Evolutionary conservation across 2,888 invertebrate species (phyloP).

Genomic region (Serripes groenlandicus): DNA sequence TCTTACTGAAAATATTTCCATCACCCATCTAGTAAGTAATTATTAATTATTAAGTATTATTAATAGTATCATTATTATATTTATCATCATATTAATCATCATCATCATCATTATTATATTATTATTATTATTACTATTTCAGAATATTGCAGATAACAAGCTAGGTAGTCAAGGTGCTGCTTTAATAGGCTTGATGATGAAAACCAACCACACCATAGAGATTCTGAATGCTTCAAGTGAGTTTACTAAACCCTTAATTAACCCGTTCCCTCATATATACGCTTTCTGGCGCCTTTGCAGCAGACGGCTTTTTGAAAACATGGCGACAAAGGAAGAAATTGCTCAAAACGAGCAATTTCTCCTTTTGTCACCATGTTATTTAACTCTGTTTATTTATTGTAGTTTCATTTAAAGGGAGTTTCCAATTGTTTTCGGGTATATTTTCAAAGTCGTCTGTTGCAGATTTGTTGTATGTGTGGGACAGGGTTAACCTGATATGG

Average conservation of each 20-base stretch:
- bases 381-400: too few relatives aligned
- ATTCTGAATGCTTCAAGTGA: constrained; percentile 68
- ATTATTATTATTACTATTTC: not conserved
- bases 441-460: too few relatives aligned
- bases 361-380: too few relatives aligned
- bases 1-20: constrained; percentile 67
- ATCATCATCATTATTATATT: not conserved
- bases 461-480: too few relatives aligned
- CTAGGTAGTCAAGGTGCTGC: constrained; percentile 68
- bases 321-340: too few relatives aligned
- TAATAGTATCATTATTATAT: not conserved
- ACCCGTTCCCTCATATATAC: too few relatives aligned
- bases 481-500: too few relatives aligned
- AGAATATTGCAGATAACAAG: constrained; percentile 76
- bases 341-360: too few relatives aligned
- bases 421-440: too few relatives aligned
- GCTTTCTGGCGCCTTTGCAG: too few relatives aligned
- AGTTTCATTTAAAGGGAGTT: too few relatives aligned
- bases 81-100: not conserved
- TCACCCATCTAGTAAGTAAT: constrained; percentile 66
- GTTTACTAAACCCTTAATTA: constrained; percentile 1
- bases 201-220: constrained; percentile 65
- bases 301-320: too few relatives aligned
- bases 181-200: constrained; percentile 57
- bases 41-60: not conserved